Percentiles rank a stretch among this genome's conserved stretches.
Conservation (phyloP, 2,113 vertebrate genomes). For the Cyanoramphus novaezelandiae region DNA sequence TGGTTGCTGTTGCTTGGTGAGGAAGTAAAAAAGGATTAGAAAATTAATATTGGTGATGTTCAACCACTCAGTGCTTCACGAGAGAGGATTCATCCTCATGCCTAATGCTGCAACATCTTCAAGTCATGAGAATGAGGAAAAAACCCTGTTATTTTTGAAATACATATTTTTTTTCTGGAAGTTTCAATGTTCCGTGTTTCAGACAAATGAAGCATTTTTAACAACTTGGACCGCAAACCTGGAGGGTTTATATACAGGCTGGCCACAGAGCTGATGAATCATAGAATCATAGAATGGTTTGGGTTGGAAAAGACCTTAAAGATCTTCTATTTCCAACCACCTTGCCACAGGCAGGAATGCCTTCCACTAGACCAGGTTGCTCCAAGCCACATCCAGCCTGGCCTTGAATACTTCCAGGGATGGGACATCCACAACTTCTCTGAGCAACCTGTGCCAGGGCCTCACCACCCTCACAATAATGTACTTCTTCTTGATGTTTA, state of each 20-base stretch:
- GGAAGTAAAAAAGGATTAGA: background rate
- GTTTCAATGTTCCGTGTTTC: background rate
- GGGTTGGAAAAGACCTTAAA: background rate
- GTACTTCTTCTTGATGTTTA: background rate
- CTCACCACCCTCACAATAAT: background rate
- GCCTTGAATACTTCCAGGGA: background rate
- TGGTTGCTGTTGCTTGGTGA: background rate
- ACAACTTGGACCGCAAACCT: background rate
- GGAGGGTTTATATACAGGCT: background rate
- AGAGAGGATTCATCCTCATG: background rate
- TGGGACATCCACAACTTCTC: background rate
- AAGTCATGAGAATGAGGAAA: background rate
- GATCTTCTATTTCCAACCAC: background rate
- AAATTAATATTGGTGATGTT: background rate
- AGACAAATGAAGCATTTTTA: background rate
- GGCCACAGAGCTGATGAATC: background rate
- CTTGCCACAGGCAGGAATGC: background rate
- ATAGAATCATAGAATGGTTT: background rate
- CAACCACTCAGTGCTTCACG: background rate
- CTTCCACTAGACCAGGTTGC: background rate
- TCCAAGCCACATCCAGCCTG: background rate
- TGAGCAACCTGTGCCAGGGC: background rate
- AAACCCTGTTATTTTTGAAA: background rate
- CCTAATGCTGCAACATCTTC: background rate
- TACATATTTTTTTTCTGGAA: background rate